Evolutionary conservation across 2,797 vertebrate genomes (phyloP).

Genomic region (Lophotriccus pileatus): DNA sequence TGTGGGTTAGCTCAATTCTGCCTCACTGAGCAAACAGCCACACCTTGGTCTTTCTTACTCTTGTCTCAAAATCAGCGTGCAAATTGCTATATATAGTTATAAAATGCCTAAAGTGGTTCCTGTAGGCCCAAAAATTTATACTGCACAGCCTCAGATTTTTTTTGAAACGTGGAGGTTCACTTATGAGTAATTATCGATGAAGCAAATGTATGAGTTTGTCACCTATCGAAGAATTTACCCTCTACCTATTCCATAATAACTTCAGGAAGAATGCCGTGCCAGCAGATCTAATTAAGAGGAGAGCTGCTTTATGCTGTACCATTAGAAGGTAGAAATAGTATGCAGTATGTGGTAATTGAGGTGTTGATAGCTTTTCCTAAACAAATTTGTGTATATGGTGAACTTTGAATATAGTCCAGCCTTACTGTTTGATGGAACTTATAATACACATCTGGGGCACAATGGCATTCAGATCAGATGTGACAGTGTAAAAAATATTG

Average conservation of each 20-base stretch:
- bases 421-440: background rate
- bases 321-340: background rate
- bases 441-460: background rate
- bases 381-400: background rate
- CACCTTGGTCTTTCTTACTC: background rate
- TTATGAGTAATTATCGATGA: background rate
- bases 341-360: background rate
- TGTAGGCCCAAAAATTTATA: background rate
- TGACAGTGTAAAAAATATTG: constrained; percentile 17
- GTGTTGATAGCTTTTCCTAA: background rate
- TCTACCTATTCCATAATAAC: background rate
- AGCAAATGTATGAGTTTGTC: background rate
- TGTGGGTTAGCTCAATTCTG: background rate
- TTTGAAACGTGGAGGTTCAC: background rate
- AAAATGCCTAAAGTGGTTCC: background rate
- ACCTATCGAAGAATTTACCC: background rate
- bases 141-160: background rate
- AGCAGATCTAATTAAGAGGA: background rate
- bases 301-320: background rate
- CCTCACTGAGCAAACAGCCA: fast-evolving
- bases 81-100: background rate
- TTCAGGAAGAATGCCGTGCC: background rate
- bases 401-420: background rate
- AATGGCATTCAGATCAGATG: background rate
- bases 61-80: background rate